These are phyloP conservation scores for Rhinophrynus dorsalis DNA, from an alignment of 2,797 vertebrate species.

Conservation along the genomic window DNA sequence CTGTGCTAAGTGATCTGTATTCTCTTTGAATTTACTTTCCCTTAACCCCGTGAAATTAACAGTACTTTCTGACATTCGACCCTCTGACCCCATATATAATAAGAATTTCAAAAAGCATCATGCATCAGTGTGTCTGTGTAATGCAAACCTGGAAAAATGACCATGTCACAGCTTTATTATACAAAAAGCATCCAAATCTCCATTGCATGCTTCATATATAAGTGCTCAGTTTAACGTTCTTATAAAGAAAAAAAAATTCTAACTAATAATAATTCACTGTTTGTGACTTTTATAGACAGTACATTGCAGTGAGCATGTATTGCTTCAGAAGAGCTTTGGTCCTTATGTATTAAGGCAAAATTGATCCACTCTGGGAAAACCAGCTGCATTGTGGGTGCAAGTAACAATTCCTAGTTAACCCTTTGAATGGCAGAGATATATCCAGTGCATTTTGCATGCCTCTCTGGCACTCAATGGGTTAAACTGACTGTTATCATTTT, in stretches of 20 bases:
- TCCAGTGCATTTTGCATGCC: too few species aligned
- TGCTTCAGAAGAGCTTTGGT: slow-evolving; percentile 63
- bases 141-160: slow-evolving; percentile 88
- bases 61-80: slow-evolving; percentile 94
- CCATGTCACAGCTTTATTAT: slow-evolving; percentile 82
- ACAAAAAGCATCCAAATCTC: slow-evolving; percentile 78
- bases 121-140: slow-evolving; percentile 96
- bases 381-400: too few species aligned
- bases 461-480: too few species aligned
- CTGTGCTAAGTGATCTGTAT: slow-evolving; percentile 99
- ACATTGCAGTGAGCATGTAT: slow-evolving; percentile 74
- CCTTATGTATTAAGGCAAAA: too few species aligned
- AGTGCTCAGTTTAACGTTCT: slow-evolving; percentile 73
- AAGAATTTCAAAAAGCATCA: slow-evolving; percentile 97
- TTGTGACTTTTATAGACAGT: slow-evolving; percentile 80
- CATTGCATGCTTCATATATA: slow-evolving; percentile 76
- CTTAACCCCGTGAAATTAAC: slow-evolving; percentile 99
- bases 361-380: too few species aligned
- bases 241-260: slow-evolving; percentile 72
- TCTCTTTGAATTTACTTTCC: slow-evolving; percentile 96
- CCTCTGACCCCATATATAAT: slow-evolving; percentile 93
- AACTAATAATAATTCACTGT: slow-evolving; percentile 70
- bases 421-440: too few species aligned
- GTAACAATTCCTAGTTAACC: too few species aligned
- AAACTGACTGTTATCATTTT: too few species aligned